Base-by-base conservation (phyloP, 2,113 vertebrate species). In the Natator depressus region DNA sequence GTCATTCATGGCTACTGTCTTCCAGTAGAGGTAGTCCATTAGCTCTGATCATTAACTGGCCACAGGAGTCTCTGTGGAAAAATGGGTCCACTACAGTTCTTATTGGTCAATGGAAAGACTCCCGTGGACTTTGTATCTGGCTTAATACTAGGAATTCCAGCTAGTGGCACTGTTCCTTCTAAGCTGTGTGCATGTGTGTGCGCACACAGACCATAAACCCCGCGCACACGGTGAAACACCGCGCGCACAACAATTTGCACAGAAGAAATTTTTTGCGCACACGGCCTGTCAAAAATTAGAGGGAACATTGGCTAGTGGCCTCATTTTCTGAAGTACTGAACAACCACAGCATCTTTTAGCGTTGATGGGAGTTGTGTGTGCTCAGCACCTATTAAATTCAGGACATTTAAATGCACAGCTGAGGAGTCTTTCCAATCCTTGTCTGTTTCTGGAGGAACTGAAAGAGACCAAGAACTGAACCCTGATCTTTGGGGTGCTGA, bases 401-500 rank as follows among this genome's bases (percentile, higher is more conserved):
- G 93, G 93, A 94, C 90, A 79, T 93, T 96, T 65, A 1, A 80
- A 79, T 94, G 72, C 47, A 51, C 76, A 90, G 82, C 95, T 95
- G 88, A 90, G 76, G 25, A 24, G 3, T 80, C 93, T 96, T 97
- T 97, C 97, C 94, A 95, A 85, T 72, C n/a, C 59, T 31, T 69
- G 82, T 92, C 91, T 95, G 79, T 38, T 93, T 92, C 93, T 96
- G 91, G 94, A 47, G 75, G 75, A 95, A 96, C 95, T 94, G 96
- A 96, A 97, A 87, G 88, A 96, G 91, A 91, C 96, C 93, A 95
- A 95, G 93, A 96, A 82, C 91, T 9, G 0, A 96, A 95, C 85
- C 91, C 59, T 78, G 65, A 93, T 93, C 82, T 92, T 84, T 3
- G 3, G 82, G 92, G 90, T 87, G 75, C 11, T 89, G 84, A 80